These are phyloP conservation scores for Manis javanica DNA, from an alignment of 2,797 vertebrate species.

Conservation along the genomic window DNA sequence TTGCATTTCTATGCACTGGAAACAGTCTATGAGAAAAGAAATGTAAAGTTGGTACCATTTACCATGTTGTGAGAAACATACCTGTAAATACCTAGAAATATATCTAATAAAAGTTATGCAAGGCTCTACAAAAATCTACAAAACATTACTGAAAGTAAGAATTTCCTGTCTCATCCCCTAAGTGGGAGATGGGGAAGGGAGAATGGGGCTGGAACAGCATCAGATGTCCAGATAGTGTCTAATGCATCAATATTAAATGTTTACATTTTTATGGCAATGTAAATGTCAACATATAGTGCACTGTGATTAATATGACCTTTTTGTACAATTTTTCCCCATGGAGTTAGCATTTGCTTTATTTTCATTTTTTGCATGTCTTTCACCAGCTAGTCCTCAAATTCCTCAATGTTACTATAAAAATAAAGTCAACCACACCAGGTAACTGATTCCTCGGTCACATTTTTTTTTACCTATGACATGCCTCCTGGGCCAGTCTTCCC, in stretches of 20 bases:
- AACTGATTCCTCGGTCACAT: not conserved
- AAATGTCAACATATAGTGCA: not conserved
- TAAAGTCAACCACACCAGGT: not conserved
- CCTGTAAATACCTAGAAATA: not conserved
- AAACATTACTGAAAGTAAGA: not conserved
- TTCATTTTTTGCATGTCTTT: not conserved
- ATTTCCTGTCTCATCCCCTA: not conserved
- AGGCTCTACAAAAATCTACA: not conserved
- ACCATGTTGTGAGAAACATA: not conserved
- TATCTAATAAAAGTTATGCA: not conserved
- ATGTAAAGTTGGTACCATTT: not conserved
- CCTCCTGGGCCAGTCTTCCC: not conserved
- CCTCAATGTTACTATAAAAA: not conserved
- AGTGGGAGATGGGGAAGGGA: too few species aligned
- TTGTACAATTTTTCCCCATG: not conserved
- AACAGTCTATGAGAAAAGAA: not conserved
- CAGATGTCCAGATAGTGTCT: not conserved
- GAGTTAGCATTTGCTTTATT: slow-evolving; percentile 6
- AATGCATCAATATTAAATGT: not conserved
- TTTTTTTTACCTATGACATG: not conserved
- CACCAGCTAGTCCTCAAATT: not conserved
- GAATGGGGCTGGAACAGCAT: not conserved
- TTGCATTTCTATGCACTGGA: not conserved
- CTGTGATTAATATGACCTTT: not conserved
- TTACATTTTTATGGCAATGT: not conserved